These are phyloP conservation scores for Agonopterix heracliana DNA, from an alignment of 2,888 invertebrate genomes.

Conservation along the genomic window DNA sequence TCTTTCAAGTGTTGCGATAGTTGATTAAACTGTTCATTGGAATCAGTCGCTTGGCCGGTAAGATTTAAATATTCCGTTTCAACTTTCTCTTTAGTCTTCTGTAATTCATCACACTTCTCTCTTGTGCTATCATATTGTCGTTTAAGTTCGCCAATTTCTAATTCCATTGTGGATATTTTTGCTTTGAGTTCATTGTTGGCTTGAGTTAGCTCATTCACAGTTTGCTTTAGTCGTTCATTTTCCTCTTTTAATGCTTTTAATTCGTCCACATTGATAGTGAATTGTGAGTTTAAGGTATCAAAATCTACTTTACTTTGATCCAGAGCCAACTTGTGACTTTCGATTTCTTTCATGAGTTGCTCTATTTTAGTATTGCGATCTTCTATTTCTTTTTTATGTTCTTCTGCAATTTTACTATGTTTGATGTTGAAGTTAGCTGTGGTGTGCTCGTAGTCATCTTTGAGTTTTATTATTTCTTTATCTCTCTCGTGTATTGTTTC, in stretches of 20 bases:
- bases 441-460: conserved; percentile 64
- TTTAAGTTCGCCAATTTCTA: conserved; percentile 75
- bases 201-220: conserved; percentile 58
- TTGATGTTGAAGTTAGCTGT: conserved; percentile 68
- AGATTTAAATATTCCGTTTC: conserved; percentile 77
- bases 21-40: conserved; percentile 74
- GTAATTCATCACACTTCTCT: conserved; percentile 75
- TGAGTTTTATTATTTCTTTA: conserved; percentile 70
- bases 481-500: conserved; percentile 72
- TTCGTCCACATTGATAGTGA: conserved; percentile 58
- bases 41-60: conserved; percentile 76
- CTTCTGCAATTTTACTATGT: conserved; percentile 68
- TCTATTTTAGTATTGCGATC: conserved; percentile 69
- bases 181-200: conserved; percentile 49
- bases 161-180: conserved; percentile 65
- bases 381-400: conserved; percentile 69
- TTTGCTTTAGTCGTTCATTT: conserved; percentile 56
- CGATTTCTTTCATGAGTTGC: conserved; percentile 65
- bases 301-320: conserved; percentile 69
- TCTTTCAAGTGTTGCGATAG: conserved; percentile 73
- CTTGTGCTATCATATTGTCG: conserved; percentile 72
- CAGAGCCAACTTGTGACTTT: conserved; percentile 58
- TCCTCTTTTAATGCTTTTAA: conserved; percentile 58
- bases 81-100: conserved; percentile 73
- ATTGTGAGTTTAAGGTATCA: conserved; percentile 61